Evolutionary conservation across 2,797 vertebrate species (phyloP).

Genomic region (Chanos chanos): DNA sequence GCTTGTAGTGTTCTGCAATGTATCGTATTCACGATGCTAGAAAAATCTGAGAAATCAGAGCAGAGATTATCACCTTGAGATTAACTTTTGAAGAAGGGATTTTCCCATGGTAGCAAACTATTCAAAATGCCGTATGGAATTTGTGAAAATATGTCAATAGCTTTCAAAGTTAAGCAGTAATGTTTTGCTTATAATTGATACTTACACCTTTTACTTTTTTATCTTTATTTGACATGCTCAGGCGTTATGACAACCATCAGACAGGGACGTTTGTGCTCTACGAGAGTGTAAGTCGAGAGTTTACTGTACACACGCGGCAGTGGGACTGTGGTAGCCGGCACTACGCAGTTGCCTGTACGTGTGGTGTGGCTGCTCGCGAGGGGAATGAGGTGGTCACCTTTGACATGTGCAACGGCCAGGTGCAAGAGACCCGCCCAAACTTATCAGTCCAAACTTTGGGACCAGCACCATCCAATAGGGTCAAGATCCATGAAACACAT

Average conservation of each 20-base stretch:
- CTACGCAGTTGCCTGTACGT: slow-evolving; percentile 66
- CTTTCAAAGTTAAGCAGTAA: too few species aligned
- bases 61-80: too few species aligned
- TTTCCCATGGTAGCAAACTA: too few species aligned
- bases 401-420: slow-evolving; percentile 74
- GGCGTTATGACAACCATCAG: slow-evolving; percentile 70
- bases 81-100: too few species aligned
- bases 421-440: slow-evolving; percentile 62
- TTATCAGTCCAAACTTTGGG: slow-evolving; percentile 58
- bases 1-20: too few species aligned
- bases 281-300: slow-evolving; percentile 50
- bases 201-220: too few species aligned
- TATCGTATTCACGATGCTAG: too few species aligned
- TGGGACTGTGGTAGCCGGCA: slow-evolving; percentile 71
- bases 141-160: too few species aligned
- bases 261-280: slow-evolving; percentile 74
- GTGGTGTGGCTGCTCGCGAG: slow-evolving; percentile 62
- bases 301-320: slow-evolving; percentile 74
- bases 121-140: too few species aligned
- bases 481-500: slow-evolving; percentile 73
- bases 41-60: too few species aligned
- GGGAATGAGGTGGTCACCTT: slow-evolving; percentile 64
- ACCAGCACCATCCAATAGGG: neutral
- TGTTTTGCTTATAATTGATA: too few species aligned
- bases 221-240: slow-evolving; percentile 45